Percentiles rank a stretch among this genome's conserved stretches.
phyloP scores from a whole-genome alignment of 1,140 invertebrate species.

The Euura lappo region DNA sequence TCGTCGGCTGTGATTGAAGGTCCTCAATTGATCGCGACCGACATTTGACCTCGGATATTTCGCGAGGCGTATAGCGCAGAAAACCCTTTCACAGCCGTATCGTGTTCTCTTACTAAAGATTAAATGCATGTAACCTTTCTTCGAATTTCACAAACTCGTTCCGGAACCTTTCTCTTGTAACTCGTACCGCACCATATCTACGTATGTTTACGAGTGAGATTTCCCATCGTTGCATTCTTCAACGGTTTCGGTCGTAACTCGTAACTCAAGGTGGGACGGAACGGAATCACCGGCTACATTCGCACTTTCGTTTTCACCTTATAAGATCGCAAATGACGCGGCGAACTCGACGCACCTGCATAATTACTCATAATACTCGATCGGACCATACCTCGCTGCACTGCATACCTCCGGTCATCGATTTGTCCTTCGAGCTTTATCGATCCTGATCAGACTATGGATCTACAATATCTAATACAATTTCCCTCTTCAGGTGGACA shows the following conservation, averaged over 20 bases:
- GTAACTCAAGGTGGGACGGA: not conserved
- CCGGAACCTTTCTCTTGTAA: not conserved
- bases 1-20: too few species aligned
- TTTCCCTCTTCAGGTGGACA: constrained; percentile 10
- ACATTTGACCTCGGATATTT: too few species aligned
- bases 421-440: too few species aligned
- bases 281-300: not conserved
- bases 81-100: not conserved
- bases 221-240: not conserved
- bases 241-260: not conserved
- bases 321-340: not conserved
- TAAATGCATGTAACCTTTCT: not conserved
- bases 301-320: constrained; percentile 2
- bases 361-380: too few species aligned
- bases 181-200: not conserved
- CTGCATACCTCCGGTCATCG: too few species aligned
- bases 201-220: not conserved
- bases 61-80: too few species aligned
- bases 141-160: not conserved
- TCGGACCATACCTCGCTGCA: too few species aligned
- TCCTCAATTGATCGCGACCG: too few species aligned
- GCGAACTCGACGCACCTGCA: too few species aligned
- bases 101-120: not conserved
- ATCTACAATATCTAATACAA: too few species aligned
- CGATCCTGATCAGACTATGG: too few species aligned